Evolutionary conservation across 35 echinoderm and acorn worm species (phyloP).

Genomic region (Amphiura filiformis): DNA sequence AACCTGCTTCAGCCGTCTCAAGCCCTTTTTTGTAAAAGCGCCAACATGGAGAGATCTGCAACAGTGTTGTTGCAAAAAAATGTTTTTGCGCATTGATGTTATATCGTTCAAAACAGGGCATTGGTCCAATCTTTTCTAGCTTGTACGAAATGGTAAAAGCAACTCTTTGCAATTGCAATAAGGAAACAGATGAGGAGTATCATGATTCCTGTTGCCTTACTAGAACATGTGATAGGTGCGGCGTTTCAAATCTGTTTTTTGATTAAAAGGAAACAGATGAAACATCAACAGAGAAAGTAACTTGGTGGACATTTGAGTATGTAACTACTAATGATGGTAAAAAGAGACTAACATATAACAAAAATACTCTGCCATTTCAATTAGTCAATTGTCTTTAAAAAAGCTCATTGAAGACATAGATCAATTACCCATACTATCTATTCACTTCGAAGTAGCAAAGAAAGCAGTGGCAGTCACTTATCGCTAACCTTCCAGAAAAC

Average conservation of each 20-base stretch:
- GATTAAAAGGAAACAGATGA: background rate
- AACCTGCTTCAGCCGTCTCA: background rate
- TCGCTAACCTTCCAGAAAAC: background rate
- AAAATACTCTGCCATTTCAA: background rate
- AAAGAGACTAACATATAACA: background rate
- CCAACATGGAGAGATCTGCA: background rate
- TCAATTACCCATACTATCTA: background rate
- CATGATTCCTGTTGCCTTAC: background rate
- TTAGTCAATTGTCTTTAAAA: background rate
- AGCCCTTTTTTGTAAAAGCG: background rate
- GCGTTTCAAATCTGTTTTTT: background rate
- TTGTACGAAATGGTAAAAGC: background rate
- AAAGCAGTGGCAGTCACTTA: background rate
- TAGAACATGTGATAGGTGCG: background rate
- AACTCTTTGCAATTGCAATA: background rate
- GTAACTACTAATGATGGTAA: background rate
- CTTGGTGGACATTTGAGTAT: background rate
- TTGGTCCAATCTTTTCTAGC: background rate
- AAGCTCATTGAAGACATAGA: too few species aligned
- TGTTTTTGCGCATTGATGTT: background rate
- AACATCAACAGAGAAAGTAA: background rate
- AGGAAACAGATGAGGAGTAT: background rate
- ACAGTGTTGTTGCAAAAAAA: background rate
- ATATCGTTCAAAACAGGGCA: background rate
- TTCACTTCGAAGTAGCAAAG: background rate